Evolutionary conservation across 64 coral and sea anemone genomes (phyloP), one percentile per base, ranked within the genome.

Genomic region (Catalaphyllia jardinei): DNA sequence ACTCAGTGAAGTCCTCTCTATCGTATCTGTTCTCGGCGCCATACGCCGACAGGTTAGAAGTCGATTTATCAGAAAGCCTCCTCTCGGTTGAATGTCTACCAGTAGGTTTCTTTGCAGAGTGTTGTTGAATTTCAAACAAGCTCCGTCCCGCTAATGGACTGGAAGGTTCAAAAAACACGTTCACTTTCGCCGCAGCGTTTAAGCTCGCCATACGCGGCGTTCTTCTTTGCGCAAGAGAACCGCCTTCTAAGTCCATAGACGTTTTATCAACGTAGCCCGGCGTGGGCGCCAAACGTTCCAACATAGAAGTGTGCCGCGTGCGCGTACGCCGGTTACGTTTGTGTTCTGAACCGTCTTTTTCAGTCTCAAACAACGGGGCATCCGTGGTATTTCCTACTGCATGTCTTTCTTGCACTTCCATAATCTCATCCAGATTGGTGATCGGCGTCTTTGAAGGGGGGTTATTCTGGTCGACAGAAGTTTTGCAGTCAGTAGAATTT

Each of bases 181-280:
- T 95, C 17, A 99, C 97, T 87, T 99, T 99, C 14, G 97, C 97
- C 27, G 97, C 97, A 39, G 97, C 97, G 88, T 99, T 99, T 12
- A 99, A 88, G 77, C 97, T 93, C 72, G 97, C 97, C 97, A 99
- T 93, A 69, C 97, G 92, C 29, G 94, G 94, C 51, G 94, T 92
- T 31, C 97, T 87, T 19, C 97, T 59, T 14, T 94, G 84, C 29
- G 90, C 94, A 17, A 95, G 79, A 19, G 88, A 89, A 60, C 89
- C 96, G 39, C 79, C 86, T 42, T 93, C 91, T 8, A 89, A 38
- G 62, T 95, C 87, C 50, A 99, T 24, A 18, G 88, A 76, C 73
- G 91, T 91, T 50, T 99, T 99, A 71, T 99, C 97, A n/a, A 99
- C 97, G 91, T 95, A 99, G 1, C 97, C 97, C 8, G 97, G 97